These are phyloP conservation scores for Aselliscus stoliczkanus DNA, from an alignment of 2,797 vertebrate species.

Conservation along the genomic window DNA sequence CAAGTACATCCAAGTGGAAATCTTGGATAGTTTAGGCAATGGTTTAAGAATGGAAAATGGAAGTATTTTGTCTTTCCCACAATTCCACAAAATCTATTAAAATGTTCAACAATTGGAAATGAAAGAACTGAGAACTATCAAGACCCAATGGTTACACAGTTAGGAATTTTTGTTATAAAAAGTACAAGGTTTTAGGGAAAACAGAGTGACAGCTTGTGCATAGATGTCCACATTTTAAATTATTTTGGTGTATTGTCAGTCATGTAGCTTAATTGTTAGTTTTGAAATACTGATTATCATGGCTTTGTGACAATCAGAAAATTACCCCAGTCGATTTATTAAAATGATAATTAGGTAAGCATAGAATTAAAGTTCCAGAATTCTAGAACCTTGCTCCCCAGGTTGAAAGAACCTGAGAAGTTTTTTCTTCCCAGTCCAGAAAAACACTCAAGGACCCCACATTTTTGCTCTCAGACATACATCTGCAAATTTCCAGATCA, in stretches of 20 bases:
- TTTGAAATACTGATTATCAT: background rate
- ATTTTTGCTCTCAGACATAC: background rate
- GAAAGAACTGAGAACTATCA: background rate
- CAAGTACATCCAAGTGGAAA: background rate
- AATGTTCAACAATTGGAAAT: background rate
- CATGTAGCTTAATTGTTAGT: background rate
- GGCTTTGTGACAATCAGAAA: background rate
- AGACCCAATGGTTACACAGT: background rate
- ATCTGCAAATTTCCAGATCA: background rate
- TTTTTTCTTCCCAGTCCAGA: background rate
- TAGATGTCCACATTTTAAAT: background rate
- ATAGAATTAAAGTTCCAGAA: background rate
- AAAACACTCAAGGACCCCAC: background rate
- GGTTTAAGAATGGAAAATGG: background rate
- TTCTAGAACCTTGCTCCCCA: background rate
- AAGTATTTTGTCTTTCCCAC: background rate
- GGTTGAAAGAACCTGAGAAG: background rate
- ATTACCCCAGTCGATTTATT: background rate
- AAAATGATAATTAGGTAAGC: background rate
- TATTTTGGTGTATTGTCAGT: background rate
- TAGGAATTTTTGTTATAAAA: background rate
- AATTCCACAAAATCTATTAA: background rate
- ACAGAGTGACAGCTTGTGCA: background rate
- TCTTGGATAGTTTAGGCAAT: background rate
- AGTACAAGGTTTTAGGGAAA: background rate